Evolutionary conservation across 2,797 vertebrate species (phyloP).

Genomic region (Pogoniulus pusillus): DNA sequence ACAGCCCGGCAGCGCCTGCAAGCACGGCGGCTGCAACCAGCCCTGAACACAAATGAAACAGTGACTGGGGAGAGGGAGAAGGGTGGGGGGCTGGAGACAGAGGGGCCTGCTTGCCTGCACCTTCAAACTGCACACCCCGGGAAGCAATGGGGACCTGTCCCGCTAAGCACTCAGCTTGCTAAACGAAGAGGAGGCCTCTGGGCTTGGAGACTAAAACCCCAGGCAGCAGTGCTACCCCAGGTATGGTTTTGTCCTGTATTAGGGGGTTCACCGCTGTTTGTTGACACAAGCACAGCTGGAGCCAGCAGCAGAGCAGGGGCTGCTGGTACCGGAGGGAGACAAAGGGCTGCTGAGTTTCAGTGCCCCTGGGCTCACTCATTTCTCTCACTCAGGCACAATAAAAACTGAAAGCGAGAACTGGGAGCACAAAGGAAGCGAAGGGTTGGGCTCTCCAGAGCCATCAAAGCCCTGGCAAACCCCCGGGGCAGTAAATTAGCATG

Average conservation of each 20-base stretch:
- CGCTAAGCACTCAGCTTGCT: neutral
- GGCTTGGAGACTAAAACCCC: neutral
- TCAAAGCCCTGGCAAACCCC: constrained; percentile 2
- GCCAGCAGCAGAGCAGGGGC: neutral
- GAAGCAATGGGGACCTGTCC: neutral
- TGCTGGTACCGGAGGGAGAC: neutral
- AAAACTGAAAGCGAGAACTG: constrained; percentile 17
- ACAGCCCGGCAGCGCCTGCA: neutral
- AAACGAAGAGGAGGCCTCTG: neutral
- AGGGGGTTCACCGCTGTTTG: neutral
- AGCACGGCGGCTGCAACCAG: neutral
- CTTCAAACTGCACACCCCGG: neutral
- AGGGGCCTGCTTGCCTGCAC: neutral
- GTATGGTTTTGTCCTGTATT: neutral
- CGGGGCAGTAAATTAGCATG: constrained; percentile 13
- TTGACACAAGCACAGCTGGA: neutral
- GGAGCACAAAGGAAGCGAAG: neutral
- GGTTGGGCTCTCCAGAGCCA: neutral
- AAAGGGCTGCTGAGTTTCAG: neutral
- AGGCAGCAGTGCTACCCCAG: neutral
- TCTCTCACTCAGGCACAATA: neutral
- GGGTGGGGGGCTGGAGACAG: too few relatives aligned
- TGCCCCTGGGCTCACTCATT: neutral
- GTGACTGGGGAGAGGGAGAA: neutral
- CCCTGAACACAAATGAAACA: neutral